Percentiles rank a stretch among this genome's conserved stretches.
phyloP scores from a whole-genome alignment of 1,140 invertebrate genomes.

The Pseudomyrmex cubaensis region DNA sequence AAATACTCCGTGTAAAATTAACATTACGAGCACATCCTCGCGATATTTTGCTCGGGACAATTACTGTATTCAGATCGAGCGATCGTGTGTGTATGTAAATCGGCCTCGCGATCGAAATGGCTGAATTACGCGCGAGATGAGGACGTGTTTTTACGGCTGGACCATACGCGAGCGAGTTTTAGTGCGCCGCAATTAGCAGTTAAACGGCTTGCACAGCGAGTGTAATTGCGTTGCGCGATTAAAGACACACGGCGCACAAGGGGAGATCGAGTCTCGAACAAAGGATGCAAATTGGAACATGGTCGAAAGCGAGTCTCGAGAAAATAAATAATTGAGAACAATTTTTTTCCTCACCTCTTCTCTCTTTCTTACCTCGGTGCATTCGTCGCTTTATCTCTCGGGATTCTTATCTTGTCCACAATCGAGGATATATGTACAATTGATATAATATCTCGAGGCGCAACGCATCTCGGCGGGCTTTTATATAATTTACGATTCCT shows the following conservation, averaged over 20 bases:
- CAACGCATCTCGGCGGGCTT: too few relatives aligned
- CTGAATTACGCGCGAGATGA: slow-evolving; percentile 20
- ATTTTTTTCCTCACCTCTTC: not conserved
- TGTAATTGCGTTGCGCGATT: slow-evolving; percentile 51
- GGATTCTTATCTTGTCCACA: too few relatives aligned
- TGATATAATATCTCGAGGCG: not conserved
- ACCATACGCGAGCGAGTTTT: not conserved
- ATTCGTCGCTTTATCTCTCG: too few relatives aligned
- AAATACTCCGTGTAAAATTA: too few relatives aligned
- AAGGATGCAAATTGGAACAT: slow-evolving; percentile 29
- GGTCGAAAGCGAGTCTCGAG: not conserved
- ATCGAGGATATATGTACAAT: too few relatives aligned
- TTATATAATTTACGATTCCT: not conserved
- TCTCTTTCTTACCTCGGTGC: too few relatives aligned
- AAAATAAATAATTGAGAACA: slow-evolving; percentile 8
- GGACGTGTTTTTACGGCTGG: slow-evolving; percentile 33
- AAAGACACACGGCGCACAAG: not conserved
- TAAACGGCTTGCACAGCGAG: not conserved
- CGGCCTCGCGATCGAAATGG: not conserved
- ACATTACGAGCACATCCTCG: too few relatives aligned
- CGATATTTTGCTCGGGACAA: too few relatives aligned
- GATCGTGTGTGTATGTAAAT: slow-evolving; percentile 1
- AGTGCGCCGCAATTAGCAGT: slow-evolving; percentile 55
- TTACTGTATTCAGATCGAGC: too few relatives aligned
- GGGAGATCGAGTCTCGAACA: not conserved